Evolutionary conservation across 2,888 invertebrate species (phyloP), one percentile per base, ranked within the genome.

Genomic region (Xestia sexstrigata): DNA sequence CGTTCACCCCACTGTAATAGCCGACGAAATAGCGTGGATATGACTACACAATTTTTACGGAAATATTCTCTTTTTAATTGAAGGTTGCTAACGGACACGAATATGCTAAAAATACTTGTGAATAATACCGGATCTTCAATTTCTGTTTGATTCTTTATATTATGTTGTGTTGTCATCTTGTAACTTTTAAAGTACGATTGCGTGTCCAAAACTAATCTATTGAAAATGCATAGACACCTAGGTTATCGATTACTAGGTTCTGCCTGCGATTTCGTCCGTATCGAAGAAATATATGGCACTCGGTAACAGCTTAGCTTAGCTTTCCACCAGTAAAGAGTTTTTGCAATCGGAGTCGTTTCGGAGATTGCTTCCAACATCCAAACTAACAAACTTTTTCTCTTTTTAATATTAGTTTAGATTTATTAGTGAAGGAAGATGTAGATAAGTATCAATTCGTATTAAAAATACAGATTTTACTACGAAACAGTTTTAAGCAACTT

Each of bases 1-100:
- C 94, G 69, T 94, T 96, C 93, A 96, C 93, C 95, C 90, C 90
- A 47, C 79, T 78, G 89, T 91, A 89, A 88, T 88, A 81, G 78
- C 88, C 87, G 94, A 86, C 89, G 84, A 88, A 86, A 88, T 90
- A 84, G 69, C 89, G 84, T 92, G 92, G 93, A 94, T 84, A 78
- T 81, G 76, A 73, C 82, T 70, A 66, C 65, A 67, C 72, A 68
- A 49, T 70, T 86, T 76, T 78, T 79, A 76, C 73, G 74, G 76
- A 80, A 76, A 81, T 74, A 67, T 79, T 75, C 75, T 77, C 62
- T 42, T 49, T 67, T 66, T 84, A 72, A 74, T 79, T 71, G 70
- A 78, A 79, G 76, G 77, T 83, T 79, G 42, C 72, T 76, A 47
- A 71, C 68, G 35, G 45, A 9, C 71, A 76, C 60, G 60, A 62